phyloP scores from a whole-genome alignment of 2,888 invertebrate species.

The Hydriomena furcata region DNA sequence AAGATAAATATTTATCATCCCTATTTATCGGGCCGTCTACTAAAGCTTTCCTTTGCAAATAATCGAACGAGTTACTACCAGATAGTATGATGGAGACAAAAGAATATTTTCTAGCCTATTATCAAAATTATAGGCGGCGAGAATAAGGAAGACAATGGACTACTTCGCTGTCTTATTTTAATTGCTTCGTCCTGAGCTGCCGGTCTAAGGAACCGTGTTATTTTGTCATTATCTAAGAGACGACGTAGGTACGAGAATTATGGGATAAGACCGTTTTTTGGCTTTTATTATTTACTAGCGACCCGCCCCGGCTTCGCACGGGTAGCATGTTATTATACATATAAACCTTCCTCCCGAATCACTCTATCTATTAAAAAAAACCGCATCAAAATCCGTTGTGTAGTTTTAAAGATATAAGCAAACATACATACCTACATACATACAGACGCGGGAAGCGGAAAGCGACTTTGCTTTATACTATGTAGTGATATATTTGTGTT shows the following conservation, averaged over 20 bases:
- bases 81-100: slow-evolving; percentile 73
- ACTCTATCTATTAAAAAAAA: no score
- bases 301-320: no score
- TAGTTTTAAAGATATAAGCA: no score
- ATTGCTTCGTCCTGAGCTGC: slow-evolving; percentile 65
- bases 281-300: background rate
- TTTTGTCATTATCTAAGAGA: slow-evolving; percentile 46
- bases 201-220: slow-evolving; percentile 62
- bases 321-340: no score
- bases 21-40: slow-evolving; percentile 1
- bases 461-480: no score
- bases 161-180: slow-evolving; percentile 68
- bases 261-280: slow-evolving; percentile 13
- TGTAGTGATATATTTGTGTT: no score
- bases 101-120: slow-evolving; percentile 81
- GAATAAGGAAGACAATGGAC: slow-evolving; percentile 64
- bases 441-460: no score
- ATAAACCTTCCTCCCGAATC: no score
- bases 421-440: no score
- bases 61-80: slow-evolving; percentile 71
- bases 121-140: slow-evolving; percentile 78
- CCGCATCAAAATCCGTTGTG: no score
- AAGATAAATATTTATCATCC: background rate
- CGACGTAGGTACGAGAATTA: no score
- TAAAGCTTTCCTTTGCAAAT: slow-evolving; percentile 34